phyloP scores from a whole-genome alignment of 2,888 invertebrate species.

The Pollenia angustigena region DNA sequence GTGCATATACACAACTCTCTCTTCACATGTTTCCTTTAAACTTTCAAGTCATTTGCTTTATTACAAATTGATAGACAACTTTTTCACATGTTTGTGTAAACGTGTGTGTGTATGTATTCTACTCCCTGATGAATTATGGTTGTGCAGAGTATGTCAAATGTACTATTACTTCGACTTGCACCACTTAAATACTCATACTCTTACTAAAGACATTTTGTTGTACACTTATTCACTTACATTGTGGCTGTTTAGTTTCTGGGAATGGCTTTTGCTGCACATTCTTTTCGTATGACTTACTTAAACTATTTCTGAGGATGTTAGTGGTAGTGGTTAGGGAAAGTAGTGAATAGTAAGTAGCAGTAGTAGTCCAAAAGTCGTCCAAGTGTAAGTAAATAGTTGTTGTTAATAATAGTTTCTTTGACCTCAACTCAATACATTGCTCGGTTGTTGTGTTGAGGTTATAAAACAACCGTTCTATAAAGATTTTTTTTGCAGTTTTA shows the following conservation, averaged over 20 bases:
- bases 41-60: background rate
- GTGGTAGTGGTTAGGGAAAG: constrained; percentile 1
- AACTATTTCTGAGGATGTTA: constrained; percentile 18
- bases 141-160: background rate
- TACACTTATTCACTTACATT: constrained; percentile 25
- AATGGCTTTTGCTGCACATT: background rate
- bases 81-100: background rate
- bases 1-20: background rate
- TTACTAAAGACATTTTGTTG: background rate
- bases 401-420: constrained; percentile 57
- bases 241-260: constrained; percentile 8
- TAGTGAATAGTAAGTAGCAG: background rate
- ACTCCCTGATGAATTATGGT: constrained; percentile 21
- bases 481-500: background rate
- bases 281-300: constrained; percentile 1
- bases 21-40: background rate
- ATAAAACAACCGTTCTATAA: constrained; percentile 17
- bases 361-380: background rate
- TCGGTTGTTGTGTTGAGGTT: constrained; percentile 8
- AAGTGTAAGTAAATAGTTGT: constrained; percentile 20
- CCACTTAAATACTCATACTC: constrained; percentile 43
- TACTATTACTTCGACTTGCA: constrained; percentile 5
- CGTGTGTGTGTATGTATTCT: background rate
- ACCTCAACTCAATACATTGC: constrained; percentile 33
- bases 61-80: constrained; percentile 55